Percentiles rank a stretch among this genome's conserved stretches.
Conservation (phyloP, 2,797 vertebrate genomes). For the Erethizon dorsatum region DNA sequence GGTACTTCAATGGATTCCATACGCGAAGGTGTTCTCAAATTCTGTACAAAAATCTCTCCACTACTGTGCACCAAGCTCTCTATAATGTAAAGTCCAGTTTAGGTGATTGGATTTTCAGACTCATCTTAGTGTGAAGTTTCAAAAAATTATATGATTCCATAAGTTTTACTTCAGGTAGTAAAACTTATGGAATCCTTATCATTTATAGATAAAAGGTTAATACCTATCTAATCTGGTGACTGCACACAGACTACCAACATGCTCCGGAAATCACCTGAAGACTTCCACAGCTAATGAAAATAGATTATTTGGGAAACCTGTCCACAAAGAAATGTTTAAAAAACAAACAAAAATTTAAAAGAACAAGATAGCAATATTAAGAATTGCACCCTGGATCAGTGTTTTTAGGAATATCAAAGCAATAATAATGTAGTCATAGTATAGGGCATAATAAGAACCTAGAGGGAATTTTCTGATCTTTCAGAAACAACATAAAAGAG, state of each 20-base stretch:
- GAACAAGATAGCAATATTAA: neutral
- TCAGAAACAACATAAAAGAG: neutral
- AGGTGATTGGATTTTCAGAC: neutral
- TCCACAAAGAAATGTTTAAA: neutral
- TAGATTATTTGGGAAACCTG: neutral
- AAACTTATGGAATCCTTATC: neutral
- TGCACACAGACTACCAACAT: neutral
- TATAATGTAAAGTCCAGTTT: neutral
- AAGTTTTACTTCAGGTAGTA: neutral
- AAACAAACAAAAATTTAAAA: neutral
- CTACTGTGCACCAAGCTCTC: neutral
- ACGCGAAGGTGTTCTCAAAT: neutral
- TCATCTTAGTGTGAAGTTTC: neutral
- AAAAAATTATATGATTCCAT: neutral
- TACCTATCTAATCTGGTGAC: neutral
- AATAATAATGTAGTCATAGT: neutral
- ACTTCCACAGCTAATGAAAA: neutral
- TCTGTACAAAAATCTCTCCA: neutral
- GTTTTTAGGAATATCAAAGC: neutral
- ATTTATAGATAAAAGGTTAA: neutral
- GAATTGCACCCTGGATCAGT: neutral
- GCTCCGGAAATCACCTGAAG: neutral
- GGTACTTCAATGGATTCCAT: neutral
- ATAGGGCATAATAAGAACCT: neutral
- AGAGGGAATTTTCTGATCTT: neutral